Conservation (phyloP, 2,888 invertebrate species). For the Ametastegia equiseti region DNA sequence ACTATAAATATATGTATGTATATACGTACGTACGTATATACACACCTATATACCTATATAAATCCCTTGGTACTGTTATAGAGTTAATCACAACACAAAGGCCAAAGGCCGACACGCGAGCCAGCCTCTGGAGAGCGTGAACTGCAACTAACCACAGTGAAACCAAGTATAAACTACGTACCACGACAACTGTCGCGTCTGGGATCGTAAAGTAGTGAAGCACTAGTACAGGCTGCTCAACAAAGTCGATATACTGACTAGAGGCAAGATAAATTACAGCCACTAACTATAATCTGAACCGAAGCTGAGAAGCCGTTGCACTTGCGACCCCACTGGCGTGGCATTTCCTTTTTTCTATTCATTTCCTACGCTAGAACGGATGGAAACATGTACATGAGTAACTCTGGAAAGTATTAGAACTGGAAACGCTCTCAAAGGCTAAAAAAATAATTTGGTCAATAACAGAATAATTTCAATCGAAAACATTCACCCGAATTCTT, state of each 20-base stretch:
- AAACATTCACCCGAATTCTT: too few species aligned
- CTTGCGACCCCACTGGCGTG: conserved; percentile 50
- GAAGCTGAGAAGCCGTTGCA: conserved; percentile 54
- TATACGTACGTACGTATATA: not conserved
- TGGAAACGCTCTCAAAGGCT: too few species aligned
- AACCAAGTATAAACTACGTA: conserved; percentile 19
- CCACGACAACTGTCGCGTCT: not conserved
- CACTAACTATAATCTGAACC: conserved; percentile 35
- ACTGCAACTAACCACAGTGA: conserved; percentile 30
- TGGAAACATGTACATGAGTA: not conserved
- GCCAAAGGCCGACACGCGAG: conserved; percentile 40
- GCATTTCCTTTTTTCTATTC: conserved; percentile 41
- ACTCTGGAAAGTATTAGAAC: too few species aligned
- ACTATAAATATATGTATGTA: not conserved
- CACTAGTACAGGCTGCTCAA: conserved; percentile 24
- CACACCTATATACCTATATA: not conserved
- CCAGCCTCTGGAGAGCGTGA: conserved; percentile 31
- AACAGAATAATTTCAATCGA: too few species aligned
- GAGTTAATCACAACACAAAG: conserved; percentile 45
- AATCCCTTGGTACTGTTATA: not conserved
- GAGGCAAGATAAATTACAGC: conserved; percentile 23
- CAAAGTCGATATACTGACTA: conserved; percentile 28
- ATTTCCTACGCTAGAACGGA: not conserved
- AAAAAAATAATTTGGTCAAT: too few species aligned
- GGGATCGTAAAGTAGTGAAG: conserved; percentile 35